These are phyloP conservation scores for Stegodyphus mimosarum DNA, from an alignment of 1,140 invertebrate genomes.

Conservation along the genomic window DNA sequence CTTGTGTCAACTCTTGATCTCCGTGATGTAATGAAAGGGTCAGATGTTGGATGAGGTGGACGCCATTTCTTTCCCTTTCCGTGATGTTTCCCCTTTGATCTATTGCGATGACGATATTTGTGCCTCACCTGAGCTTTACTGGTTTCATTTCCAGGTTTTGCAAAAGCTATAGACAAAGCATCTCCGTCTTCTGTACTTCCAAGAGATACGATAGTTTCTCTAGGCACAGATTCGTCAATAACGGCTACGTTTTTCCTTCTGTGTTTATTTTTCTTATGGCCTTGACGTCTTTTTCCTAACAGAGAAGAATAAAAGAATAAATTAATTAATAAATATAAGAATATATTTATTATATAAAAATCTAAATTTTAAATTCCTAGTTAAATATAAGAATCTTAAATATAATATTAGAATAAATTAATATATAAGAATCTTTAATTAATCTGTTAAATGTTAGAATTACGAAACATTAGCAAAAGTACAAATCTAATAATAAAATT, in stretches of 20 bases:
- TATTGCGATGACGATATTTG: slow-evolving; percentile 10
- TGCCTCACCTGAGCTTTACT: neutral
- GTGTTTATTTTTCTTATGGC: slow-evolving; percentile 12
- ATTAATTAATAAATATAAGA: too few relatives aligned
- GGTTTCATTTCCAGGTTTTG: slow-evolving; percentile 10
- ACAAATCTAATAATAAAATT: too few relatives aligned
- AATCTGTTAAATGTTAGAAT: too few relatives aligned
- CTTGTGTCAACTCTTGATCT: slow-evolving; percentile 39
- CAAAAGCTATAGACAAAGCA: slow-evolving; percentile 26
- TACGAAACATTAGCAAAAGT: too few relatives aligned
- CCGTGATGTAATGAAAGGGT: slow-evolving; percentile 19
- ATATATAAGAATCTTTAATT: too few relatives aligned
- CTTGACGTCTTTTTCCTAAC: slow-evolving; percentile 19
- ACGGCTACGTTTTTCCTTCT: slow-evolving; percentile 4
- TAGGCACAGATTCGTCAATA: slow-evolving; percentile 2
- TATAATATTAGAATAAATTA: too few relatives aligned
- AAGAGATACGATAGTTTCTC: slow-evolving; percentile 38
- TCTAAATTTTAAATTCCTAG: too few relatives aligned
- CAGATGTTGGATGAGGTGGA: neutral
- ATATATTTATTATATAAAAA: too few relatives aligned
- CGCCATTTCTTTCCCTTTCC: neutral
- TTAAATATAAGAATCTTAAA: too few relatives aligned
- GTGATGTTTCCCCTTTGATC: neutral
- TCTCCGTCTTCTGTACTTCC: slow-evolving; percentile 45
- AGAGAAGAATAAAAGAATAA: neutral